Conservation (phyloP, 2,888 invertebrate species). For the Pollenia amentaria region DNA sequence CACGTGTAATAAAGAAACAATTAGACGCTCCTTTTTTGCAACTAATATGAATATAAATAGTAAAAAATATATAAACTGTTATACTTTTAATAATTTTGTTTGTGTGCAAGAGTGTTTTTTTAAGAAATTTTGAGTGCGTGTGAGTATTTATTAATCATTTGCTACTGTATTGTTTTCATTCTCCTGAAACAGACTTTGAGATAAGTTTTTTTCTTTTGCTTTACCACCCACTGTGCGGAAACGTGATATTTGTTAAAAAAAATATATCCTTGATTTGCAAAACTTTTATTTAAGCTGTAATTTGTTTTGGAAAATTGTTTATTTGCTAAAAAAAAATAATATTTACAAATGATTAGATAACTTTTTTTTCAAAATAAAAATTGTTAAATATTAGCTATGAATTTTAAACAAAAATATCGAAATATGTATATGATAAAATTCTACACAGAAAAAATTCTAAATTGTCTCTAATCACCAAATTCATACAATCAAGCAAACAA, state of each 20-base stretch:
- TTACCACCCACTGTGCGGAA: conserved; percentile 74
- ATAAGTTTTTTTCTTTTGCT: conserved; percentile 37
- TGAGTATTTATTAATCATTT: conserved; percentile 38
- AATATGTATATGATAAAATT: too few relatives aligned
- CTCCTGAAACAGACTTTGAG: conserved; percentile 11
- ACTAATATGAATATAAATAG: conserved; percentile 36
- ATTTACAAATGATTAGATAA: not conserved
- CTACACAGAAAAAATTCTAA: too few relatives aligned
- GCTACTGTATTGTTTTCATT: conserved; percentile 42
- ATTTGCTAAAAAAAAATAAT: conserved; percentile 12
- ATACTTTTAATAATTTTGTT: not conserved
- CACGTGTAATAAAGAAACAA: conserved; percentile 73
- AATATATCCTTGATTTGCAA: not conserved
- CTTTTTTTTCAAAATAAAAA: not conserved
- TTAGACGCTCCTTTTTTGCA: conserved; percentile 62
- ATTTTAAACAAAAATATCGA: not conserved
- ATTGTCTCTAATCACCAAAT: too few relatives aligned
- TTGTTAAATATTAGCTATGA: conserved; percentile 42
- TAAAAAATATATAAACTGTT: conserved; percentile 4
- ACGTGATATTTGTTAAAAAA: conserved; percentile 71
- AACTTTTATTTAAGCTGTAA: not conserved
- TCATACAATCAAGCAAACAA: too few relatives aligned
- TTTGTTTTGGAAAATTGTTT: conserved; percentile 36
- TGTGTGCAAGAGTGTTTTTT: not conserved
- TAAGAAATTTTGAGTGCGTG: not conserved